phyloP scores from a whole-genome alignment of 2,113 vertebrate genomes.

The Glaucomys volans region DNA sequence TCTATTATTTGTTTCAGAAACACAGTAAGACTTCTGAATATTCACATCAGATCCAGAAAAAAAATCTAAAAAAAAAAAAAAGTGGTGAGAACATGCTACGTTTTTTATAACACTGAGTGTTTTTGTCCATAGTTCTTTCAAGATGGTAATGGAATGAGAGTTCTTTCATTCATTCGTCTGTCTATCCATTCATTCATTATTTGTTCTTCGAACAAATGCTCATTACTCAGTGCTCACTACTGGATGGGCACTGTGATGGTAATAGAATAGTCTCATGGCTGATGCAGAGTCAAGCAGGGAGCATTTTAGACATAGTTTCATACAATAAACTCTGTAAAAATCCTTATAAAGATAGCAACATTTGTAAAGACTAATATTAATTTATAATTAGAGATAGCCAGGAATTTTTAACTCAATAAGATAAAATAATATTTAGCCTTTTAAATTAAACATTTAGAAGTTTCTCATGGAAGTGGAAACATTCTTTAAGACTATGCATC shows the following conservation, averaged over 20 bases:
- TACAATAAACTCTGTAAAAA: not conserved
- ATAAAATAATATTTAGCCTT: not conserved
- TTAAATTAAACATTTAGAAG: not conserved
- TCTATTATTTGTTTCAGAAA: not conserved
- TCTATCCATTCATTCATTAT: not conserved
- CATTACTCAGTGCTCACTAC: constrained; percentile 59
- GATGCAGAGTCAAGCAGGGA: not conserved
- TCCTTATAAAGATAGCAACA: not conserved
- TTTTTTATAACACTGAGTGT: not conserved
- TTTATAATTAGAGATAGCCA: not conserved
- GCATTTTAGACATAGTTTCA: not conserved
- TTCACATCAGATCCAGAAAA: not conserved
- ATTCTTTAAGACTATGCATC: not conserved
- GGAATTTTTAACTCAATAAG: not conserved
- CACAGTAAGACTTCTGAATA: not conserved
- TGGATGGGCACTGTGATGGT: constrained; percentile 27
- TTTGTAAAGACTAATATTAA: not conserved
- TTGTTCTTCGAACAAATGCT: not conserved
- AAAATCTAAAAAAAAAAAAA: not conserved
- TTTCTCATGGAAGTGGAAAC: not conserved
- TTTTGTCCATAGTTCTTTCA: not conserved
- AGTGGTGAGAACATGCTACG: not conserved
- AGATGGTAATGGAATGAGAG: not conserved
- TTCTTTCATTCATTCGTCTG: not conserved
- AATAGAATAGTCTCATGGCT: constrained; percentile 66